phyloP scores from a whole-genome alignment of 2,113 vertebrate genomes.

The Okapia johnstoni region DNA sequence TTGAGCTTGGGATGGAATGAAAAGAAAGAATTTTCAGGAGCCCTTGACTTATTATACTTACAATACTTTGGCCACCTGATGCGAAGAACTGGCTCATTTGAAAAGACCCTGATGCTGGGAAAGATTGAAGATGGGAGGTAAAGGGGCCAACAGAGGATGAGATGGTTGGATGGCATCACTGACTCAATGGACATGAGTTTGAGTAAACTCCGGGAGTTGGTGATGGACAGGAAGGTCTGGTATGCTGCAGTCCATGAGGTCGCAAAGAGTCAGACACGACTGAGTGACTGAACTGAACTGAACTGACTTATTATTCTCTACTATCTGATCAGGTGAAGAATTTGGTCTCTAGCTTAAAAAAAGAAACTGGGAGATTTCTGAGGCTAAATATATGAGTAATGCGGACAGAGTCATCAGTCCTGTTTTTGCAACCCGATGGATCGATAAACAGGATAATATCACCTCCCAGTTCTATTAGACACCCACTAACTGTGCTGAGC shows the following conservation, averaged over 20 bases:
- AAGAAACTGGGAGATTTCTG: neutral
- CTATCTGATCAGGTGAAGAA: neutral
- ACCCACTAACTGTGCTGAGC: neutral
- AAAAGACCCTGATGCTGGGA: neutral
- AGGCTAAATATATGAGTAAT: neutral
- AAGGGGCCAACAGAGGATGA: neutral
- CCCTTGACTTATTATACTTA: neutral
- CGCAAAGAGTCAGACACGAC: neutral
- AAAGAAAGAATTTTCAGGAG: neutral
- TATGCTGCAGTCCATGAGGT: neutral
- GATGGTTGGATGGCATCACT: neutral
- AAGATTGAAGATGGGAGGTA: neutral
- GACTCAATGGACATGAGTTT: neutral
- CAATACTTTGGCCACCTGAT: neutral
- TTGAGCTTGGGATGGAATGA: neutral
- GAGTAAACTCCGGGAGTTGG: neutral
- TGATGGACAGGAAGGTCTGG: neutral
- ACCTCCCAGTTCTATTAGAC: neutral
- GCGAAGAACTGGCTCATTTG: neutral
- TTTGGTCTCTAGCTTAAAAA: neutral
- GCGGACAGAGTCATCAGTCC: neutral
- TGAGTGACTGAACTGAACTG: neutral
- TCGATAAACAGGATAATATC: neutral
- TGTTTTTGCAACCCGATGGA: neutral
- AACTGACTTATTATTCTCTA: neutral